These are phyloP conservation scores for Leuciscus idus DNA, from an alignment of 2,113 vertebrate genomes.

Conservation along the genomic window DNA sequence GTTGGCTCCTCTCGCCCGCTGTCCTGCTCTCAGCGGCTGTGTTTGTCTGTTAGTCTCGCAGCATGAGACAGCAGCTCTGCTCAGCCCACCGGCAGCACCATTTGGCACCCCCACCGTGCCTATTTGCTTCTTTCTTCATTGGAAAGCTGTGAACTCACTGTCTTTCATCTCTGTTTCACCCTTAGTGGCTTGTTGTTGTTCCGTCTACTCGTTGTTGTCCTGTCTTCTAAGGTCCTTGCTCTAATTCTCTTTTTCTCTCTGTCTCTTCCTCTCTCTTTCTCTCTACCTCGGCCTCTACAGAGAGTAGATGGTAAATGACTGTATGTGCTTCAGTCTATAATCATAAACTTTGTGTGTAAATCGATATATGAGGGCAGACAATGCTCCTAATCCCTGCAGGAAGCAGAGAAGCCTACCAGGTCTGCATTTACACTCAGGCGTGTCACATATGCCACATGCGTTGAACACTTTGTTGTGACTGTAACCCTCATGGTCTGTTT, in stretches of 20 bases:
- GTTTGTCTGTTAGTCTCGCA: constrained; percentile 41
- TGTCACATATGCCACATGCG: background rate
- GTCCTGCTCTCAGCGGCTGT: constrained; percentile 9
- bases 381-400: constrained; percentile 26
- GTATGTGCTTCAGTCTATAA: constrained; percentile 48
- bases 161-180: constrained; percentile 20
- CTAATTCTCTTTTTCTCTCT: background rate
- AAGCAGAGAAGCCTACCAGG: background rate
- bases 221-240: background rate
- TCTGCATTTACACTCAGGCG: background rate
- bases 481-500: background rate
- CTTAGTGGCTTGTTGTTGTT: constrained; percentile 20
- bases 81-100: constrained; percentile 29
- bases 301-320: constrained; percentile 7
- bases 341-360: constrained; percentile 55
- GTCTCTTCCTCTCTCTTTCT: constrained; percentile 10
- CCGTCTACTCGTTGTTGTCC: background rate
- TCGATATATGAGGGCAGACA: constrained; percentile 45
- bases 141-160: constrained; percentile 34
- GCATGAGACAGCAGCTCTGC: constrained; percentile 33
- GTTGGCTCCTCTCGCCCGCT: background rate
- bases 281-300: constrained; percentile 6
- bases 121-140: constrained; percentile 41
- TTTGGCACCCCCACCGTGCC: constrained; percentile 43
- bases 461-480: background rate